Conservation (phyloP, 2,888 invertebrate species). For the Teinopalpus imperialis region DNA sequence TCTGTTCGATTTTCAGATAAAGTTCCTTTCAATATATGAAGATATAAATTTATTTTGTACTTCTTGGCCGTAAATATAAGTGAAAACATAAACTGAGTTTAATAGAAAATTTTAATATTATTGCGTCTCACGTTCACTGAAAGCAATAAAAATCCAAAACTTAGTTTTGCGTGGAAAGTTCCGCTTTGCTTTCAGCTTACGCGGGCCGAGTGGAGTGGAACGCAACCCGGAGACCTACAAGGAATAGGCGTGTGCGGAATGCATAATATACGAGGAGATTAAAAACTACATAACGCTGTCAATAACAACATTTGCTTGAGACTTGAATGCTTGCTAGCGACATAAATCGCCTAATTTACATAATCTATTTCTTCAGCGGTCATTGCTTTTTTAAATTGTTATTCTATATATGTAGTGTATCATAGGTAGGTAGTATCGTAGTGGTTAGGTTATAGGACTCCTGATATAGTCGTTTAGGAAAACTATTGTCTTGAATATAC, state of each 20-base stretch:
- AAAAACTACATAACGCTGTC: slow-evolving; percentile 79
- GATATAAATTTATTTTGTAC: slow-evolving; percentile 19
- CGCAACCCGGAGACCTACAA: slow-evolving; percentile 69
- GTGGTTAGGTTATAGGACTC: no score
- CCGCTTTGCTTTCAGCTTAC: slow-evolving; percentile 65
- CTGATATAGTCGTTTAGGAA: no score
- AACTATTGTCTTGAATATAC: no score
- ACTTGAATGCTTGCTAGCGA: no score
- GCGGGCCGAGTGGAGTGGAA: slow-evolving; percentile 59
- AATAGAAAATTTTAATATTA: slow-evolving; percentile 64
- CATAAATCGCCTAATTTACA: no score
- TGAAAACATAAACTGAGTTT: slow-evolving; percentile 41
- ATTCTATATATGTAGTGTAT: no score
- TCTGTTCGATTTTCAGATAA: no score
- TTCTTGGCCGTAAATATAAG: slow-evolving; percentile 27
- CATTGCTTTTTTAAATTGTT: no score
- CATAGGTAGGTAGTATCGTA: no score
- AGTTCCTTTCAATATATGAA: slow-evolving; percentile 12
- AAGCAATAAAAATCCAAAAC: slow-evolving; percentile 79
- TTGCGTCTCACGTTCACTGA: slow-evolving; percentile 74
- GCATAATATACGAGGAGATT: slow-evolving; percentile 78
- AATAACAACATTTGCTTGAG: slow-evolving; percentile 51
- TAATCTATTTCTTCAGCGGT: no score
- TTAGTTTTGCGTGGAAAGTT: slow-evolving; percentile 73
- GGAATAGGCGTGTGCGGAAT: slow-evolving; percentile 79